Conservation (phyloP, 1,140 invertebrate species). For the Bradynema listronoti region DNA sequence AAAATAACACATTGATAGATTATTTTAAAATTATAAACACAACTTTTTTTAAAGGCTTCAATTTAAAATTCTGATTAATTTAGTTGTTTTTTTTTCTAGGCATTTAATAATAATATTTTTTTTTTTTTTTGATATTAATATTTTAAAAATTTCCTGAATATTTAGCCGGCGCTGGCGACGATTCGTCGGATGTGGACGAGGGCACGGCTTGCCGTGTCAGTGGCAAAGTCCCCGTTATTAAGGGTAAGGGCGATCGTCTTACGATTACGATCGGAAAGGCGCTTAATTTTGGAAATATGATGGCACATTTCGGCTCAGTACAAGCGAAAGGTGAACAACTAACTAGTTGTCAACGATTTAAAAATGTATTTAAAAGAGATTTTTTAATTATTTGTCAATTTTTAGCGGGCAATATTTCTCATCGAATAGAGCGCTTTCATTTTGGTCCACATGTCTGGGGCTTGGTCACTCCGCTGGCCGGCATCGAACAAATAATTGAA, state of each 20-base stretch:
- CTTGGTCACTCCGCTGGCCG: conserved; percentile 50
- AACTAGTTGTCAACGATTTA: conserved; percentile 13
- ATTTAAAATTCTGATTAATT: no score
- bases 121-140: no score
- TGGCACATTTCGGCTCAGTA: conserved; percentile 35
- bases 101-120: neutral
- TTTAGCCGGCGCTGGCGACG: conserved; percentile 22
- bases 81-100: no score
- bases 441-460: conserved; percentile 52
- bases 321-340: neutral
- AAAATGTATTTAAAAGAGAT: neutral
- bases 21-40: no score
- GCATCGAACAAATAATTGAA: conserved; percentile 47
- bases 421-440: conserved; percentile 54
- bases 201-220: conserved; percentile 49
- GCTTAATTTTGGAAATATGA: conserved; percentile 29
- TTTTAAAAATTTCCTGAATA: no score
- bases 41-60: no score
- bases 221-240: conserved; percentile 44
- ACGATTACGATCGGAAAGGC: conserved; percentile 44
- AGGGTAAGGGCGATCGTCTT: conserved; percentile 46
- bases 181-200: conserved; percentile 31
- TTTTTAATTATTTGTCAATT: neutral
- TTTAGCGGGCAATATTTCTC: conserved; percentile 49
- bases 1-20: conserved; percentile 5